phyloP scores from a whole-genome alignment of 2,113 vertebrate genomes.

The Galemys pyrenaicus region DNA sequence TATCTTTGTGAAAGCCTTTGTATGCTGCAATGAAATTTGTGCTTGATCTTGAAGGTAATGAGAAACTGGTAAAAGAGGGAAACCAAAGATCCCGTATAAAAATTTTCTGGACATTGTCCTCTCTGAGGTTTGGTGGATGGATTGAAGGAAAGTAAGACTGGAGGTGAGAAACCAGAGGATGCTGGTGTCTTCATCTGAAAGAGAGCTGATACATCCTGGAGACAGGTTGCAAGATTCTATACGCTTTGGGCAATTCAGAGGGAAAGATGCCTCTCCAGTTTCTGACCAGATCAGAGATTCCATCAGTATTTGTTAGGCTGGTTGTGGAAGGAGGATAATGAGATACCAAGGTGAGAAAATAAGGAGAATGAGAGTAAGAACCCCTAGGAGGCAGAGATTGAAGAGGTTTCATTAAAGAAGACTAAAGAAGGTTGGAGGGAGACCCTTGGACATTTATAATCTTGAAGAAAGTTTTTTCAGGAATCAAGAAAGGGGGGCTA shows the following conservation, averaged over 20 bases:
- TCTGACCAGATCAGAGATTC: neutral
- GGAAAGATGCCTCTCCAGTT: neutral
- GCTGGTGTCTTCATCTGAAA: neutral
- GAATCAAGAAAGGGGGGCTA: too few relatives aligned
- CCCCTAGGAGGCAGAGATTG: neutral
- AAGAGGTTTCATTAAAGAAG: neutral
- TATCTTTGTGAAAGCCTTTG: neutral
- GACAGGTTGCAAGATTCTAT: neutral
- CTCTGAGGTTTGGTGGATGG: neutral
- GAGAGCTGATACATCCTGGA: neutral
- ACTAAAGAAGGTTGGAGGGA: neutral
- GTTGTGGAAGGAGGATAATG: neutral
- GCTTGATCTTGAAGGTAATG: neutral
- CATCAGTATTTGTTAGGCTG: neutral
- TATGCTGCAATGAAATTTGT: neutral
- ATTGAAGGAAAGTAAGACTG: neutral
- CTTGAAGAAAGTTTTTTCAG: neutral
- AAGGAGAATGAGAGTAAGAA: neutral
- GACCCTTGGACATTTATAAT: neutral
- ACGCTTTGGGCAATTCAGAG: neutral
- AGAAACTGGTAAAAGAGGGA: neutral
- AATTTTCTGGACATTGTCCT: neutral
- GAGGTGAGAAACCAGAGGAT: neutral
- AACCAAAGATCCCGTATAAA: neutral
- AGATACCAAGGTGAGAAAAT: neutral